Conservation (phyloP, 2,797 vertebrate genomes). For the Coreius guichenoti region DNA sequence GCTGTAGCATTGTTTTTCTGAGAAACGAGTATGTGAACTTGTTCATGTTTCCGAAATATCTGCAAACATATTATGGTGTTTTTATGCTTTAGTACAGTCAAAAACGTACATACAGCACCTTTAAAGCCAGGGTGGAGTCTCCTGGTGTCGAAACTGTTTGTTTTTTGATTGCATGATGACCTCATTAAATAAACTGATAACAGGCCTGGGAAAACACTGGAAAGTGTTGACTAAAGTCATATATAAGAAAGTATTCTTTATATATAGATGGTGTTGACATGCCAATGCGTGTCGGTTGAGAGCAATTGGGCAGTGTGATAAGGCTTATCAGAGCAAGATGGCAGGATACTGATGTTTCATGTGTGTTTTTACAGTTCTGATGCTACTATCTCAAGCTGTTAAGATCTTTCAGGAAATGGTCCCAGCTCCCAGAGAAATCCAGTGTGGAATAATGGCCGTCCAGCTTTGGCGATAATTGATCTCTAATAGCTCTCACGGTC, state of each 20-base stretch:
- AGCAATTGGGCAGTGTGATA: conserved; percentile 16
- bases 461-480: conserved; percentile 28
- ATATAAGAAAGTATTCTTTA: no score
- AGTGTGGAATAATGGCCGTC: conserved; percentile 11
- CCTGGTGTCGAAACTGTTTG: background rate
- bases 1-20: no score
- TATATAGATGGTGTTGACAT: conserved; percentile 19
- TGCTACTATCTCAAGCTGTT: conserved; percentile 13
- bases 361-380: conserved; percentile 37
- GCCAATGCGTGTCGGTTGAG: background rate
- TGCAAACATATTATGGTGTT: no score
- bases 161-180: conserved; percentile 26
- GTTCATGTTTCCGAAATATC: no score
- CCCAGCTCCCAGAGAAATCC: conserved; percentile 7
- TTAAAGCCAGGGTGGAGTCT: conserved; percentile 26
- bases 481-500: conserved; percentile 26
- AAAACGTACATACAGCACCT: no score
- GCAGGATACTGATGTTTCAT: background rate
- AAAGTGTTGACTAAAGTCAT: conserved; percentile 25
- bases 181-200: conserved; percentile 34
- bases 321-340: conserved; percentile 29
- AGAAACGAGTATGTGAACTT: no score
- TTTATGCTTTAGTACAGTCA: no score
- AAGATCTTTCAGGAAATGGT: conserved; percentile 28
- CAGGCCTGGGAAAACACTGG: background rate